These are phyloP conservation scores for Trypoxylus dichotomus DNA, from an alignment of 1,140 invertebrate genomes.

Conservation along the genomic window DNA sequence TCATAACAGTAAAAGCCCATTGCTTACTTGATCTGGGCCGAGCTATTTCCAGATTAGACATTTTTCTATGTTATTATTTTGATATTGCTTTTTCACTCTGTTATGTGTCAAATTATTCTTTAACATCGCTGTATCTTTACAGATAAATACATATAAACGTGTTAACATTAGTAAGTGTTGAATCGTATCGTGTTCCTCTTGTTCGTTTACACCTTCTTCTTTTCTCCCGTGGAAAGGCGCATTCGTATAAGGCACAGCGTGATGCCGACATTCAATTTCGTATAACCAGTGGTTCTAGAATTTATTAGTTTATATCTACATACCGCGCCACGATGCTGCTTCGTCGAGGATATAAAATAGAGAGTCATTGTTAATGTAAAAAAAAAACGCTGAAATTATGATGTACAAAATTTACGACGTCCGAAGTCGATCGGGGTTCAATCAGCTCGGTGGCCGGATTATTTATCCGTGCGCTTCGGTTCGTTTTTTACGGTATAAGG, in stretches of 20 bases:
- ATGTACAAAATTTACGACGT: slow-evolving; percentile 16
- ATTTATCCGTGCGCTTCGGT: neutral
- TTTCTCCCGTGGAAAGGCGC: neutral
- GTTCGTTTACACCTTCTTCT: slow-evolving; percentile 13
- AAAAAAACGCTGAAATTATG: slow-evolving; percentile 14
- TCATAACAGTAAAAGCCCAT: no score
- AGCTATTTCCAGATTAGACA: no score
- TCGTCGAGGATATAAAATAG: neutral
- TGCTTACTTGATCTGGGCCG: no score
- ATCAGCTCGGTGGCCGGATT: slow-evolving; percentile 2
- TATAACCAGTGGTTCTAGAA: slow-evolving; percentile 11
- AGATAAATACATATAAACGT: neutral
- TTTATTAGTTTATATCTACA: slow-evolving; percentile 21
- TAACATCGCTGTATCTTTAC: neutral
- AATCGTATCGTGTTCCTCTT: neutral
- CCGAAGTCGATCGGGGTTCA: neutral
- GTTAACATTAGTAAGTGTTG: neutral
- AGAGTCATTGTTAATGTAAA: slow-evolving; percentile 23
- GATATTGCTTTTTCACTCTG: no score
- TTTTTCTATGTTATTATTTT: no score
- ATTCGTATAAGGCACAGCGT: slow-evolving; percentile 9
- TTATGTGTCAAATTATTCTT: no score
- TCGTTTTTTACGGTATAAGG: neutral
- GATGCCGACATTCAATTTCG: slow-evolving; percentile 12
- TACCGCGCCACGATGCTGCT: neutral